These are phyloP conservation scores for Bombus affinis DNA, from an alignment of 1,140 invertebrate species.

Conservation along the genomic window DNA sequence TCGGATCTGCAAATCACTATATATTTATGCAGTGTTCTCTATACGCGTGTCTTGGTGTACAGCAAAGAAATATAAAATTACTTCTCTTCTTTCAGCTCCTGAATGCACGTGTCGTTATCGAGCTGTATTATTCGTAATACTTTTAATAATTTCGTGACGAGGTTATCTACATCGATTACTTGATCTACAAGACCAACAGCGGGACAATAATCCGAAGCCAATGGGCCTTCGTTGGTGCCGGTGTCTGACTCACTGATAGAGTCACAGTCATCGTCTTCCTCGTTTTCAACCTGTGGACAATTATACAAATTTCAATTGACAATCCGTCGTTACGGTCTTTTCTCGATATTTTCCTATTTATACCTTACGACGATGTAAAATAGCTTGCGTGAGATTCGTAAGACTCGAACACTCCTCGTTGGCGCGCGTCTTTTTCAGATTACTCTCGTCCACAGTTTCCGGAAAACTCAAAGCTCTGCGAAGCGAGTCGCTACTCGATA, in stretches of 20 bases:
- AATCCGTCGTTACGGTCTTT: background rate
- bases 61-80: constrained; percentile 64
- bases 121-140: constrained; percentile 88
- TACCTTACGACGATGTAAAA: constrained; percentile 78
- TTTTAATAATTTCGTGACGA: constrained; percentile 89
- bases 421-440: constrained; percentile 63
- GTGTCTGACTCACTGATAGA: constrained; percentile 78
- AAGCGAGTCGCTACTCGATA: constrained; percentile 84
- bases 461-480: constrained; percentile 77
- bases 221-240: constrained; percentile 72
- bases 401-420: constrained; percentile 78
- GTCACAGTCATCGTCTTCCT: constrained; percentile 79
- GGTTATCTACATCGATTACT: constrained; percentile 89
- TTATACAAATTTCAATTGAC: background rate
- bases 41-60: too few species aligned
- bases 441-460: constrained; percentile 75
- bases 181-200: constrained; percentile 86
- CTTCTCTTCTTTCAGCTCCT: constrained; percentile 84
- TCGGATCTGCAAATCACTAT: constrained; percentile 69
- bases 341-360: background rate
- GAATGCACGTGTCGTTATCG: constrained; percentile 86
- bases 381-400: constrained; percentile 79
- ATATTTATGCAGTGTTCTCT: background rate
- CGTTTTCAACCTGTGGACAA: constrained; percentile 76
- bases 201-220: constrained; percentile 76